Evolutionary conservation across 2,113 vertebrate species (phyloP).

Genomic region (Atlantisia rogersi): DNA sequence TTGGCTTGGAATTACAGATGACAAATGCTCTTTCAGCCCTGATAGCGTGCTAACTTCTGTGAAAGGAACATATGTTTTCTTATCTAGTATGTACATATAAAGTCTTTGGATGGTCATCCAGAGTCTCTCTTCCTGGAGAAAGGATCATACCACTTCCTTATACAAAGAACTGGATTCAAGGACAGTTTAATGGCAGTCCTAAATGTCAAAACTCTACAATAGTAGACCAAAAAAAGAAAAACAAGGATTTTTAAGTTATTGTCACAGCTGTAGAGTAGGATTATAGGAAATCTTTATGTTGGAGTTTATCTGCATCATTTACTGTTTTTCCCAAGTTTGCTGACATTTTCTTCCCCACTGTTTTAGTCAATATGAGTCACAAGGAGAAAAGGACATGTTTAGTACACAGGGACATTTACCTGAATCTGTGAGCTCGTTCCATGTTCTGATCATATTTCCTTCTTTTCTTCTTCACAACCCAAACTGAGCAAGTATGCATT

Average conservation of each 20-base stretch:
- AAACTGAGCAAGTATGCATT: neutral
- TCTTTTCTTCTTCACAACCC: neutral
- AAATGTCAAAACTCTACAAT: neutral
- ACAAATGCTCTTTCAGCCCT: neutral
- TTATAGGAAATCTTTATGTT: slow-evolving; percentile 19
- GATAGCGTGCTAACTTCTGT: neutral
- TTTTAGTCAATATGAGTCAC: neutral
- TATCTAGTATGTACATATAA: neutral
- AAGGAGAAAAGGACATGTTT: neutral
- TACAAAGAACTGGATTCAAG: neutral
- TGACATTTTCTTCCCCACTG: neutral
- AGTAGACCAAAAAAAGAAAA: neutral
- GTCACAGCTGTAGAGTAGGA: neutral
- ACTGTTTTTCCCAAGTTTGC: neutral
- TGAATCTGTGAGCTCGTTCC: neutral
- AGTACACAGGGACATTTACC: neutral
- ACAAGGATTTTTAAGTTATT: neutral
- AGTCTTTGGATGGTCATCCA: neutral
- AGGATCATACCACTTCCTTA: neutral
- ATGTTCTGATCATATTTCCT: neutral
- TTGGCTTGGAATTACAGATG: neutral
- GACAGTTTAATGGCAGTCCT: neutral
- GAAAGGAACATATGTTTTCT: neutral
- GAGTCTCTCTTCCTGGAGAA: neutral
- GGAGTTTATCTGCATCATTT: slow-evolving; percentile 7